Evolutionary conservation across 2,888 invertebrate species (phyloP), one percentile per base, ranked within the genome.

Genomic region (Atethmia centrago): DNA sequence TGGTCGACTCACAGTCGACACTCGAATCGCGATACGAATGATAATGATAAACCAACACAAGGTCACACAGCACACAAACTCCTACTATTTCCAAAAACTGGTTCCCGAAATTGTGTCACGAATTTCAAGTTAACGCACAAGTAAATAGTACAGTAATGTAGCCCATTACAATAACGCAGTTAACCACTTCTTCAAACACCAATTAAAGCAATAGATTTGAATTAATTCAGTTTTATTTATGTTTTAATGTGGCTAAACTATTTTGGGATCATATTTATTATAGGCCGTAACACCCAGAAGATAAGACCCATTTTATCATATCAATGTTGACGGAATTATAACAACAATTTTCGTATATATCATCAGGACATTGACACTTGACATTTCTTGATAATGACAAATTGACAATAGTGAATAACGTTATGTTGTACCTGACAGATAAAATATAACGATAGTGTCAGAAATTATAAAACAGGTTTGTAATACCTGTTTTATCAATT

Each of bases 31-130:
- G 91, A 91, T 91, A 91, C 88, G 86, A 89, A 88, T 88, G 92
- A 91, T 92, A 92, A 90, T 91, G 90, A 89, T 85, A 89, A 85
- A 81, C 62, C 68, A 79, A 83, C 93, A 93, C 93, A 93, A 94
- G 93, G 93, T 92, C 91, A 88, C 73, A 77, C 73, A 75, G 4
- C 4, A 79, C 71, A 49, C 79, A 58, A 51, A 77, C 73, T 58
- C 36, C 51, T 61, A 84, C 56, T 69, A 4, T 2, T 31, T 63
- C 65, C 66, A 77, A 82, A 71, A 80, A 83, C 83, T 79, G 73
- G 82, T 84, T 69, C 56, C 77, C 74, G 71, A 86, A 88, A 88
- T 83, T 71, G 83, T 84, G 80, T 80, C 78, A 77, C 64, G 70
- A 75, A 67, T 72, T 73, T 74, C 51, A 75, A 65, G 59, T 71